Evolutionary conservation across 2,888 invertebrate species (phyloP).

Genomic region (Elysia crispata): DNA sequence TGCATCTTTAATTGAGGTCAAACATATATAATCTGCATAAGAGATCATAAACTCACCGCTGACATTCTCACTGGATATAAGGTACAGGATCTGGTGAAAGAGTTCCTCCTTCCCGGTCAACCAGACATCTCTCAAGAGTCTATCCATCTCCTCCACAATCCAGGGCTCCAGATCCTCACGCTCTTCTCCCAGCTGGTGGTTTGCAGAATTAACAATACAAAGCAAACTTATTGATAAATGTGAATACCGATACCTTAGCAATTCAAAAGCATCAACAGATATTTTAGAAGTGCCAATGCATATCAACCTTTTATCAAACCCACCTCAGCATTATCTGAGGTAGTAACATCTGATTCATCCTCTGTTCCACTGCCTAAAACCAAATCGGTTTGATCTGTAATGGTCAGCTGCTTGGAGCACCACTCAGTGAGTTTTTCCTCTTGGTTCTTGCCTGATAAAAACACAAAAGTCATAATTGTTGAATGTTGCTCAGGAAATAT

Average conservation of each 20-base stretch:
- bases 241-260: background rate
- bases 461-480: background rate
- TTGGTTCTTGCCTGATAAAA: slow-evolving; percentile 62
- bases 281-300: background rate
- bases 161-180: slow-evolving; percentile 80
- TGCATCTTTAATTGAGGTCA: no score
- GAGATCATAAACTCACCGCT: slow-evolving; percentile 77
- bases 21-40: no score
- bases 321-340: slow-evolving; percentile 48
- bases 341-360: slow-evolving; percentile 47
- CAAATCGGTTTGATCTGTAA: slow-evolving; percentile 21
- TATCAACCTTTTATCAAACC: no score
- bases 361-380: slow-evolving; percentile 45
- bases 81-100: slow-evolving; percentile 86
- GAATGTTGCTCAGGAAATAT: background rate
- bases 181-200: slow-evolving; percentile 75
- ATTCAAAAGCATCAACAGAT: background rate
- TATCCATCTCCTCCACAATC: slow-evolving; percentile 83
- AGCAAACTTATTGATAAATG: background rate
- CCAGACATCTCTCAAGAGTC: slow-evolving; percentile 83
- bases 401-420: slow-evolving; percentile 58
- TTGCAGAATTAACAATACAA: no score
- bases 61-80: slow-evolving; percentile 88
- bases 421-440: slow-evolving; percentile 71
- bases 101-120: slow-evolving; percentile 82